Percentiles rank a stretch among this genome's conserved stretches.
Conservation (phyloP, 2,888 invertebrate genomes). For the Tipula confusa region DNA sequence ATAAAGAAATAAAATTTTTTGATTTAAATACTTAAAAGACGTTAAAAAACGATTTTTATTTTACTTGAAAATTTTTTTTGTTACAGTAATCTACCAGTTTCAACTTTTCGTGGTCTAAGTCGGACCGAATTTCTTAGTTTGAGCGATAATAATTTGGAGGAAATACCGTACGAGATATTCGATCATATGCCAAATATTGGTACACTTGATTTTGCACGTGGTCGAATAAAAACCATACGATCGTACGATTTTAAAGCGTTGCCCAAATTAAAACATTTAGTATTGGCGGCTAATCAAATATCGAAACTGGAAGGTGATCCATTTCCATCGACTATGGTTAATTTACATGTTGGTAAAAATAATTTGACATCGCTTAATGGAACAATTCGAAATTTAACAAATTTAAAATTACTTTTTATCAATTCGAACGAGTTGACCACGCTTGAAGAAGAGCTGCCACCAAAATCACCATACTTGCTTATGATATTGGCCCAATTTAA, state of each 20-base stretch:
- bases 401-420: constrained; percentile 72
- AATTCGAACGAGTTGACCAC: constrained; percentile 70
- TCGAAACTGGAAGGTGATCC: constrained; percentile 67
- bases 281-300: constrained; percentile 72
- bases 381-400: constrained; percentile 67
- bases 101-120: constrained; percentile 69
- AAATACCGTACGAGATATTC: constrained; percentile 71
- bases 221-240: constrained; percentile 68
- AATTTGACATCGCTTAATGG: constrained; percentile 67
- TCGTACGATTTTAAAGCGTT: constrained; percentile 72
- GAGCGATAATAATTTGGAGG: constrained; percentile 70
- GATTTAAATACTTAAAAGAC: background rate
- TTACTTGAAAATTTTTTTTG: constrained; percentile 34
- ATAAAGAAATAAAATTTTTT: background rate
- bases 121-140: constrained; percentile 72
- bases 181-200: constrained; percentile 71
- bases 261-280: constrained; percentile 61
- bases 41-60: background rate
- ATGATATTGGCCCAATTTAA: constrained; percentile 73
- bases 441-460: constrained; percentile 71
- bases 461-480: constrained; percentile 58
- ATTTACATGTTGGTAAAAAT: constrained; percentile 72
- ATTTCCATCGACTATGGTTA: constrained; percentile 63
- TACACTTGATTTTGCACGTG: constrained; percentile 77
- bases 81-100: constrained; percentile 67